These are phyloP conservation scores for Rhysida immarginata DNA, from an alignment of 1,140 invertebrate genomes.

Conservation along the genomic window DNA sequence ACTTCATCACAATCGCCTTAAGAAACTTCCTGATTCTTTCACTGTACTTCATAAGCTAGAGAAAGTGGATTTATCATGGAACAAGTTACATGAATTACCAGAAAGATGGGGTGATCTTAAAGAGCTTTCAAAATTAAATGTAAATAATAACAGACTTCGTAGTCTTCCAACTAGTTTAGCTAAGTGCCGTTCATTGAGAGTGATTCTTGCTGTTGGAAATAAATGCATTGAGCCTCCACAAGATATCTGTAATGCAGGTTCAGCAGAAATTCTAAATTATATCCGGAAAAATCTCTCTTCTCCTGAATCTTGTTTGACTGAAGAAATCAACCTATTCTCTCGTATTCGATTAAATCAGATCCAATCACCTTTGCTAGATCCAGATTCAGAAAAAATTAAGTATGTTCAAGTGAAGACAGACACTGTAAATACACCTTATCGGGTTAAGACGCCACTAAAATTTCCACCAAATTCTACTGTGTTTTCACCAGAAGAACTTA, in stretches of 20 bases:
- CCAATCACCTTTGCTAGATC: conserved; percentile 24
- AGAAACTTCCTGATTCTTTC: conserved; percentile 23
- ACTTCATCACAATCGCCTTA: conserved; percentile 24
- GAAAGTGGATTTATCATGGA: conserved; percentile 28
- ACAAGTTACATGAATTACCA: conserved; percentile 24
- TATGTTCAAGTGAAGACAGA: conserved; percentile 31
- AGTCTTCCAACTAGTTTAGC: conserved; percentile 25
- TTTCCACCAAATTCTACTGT: conserved; percentile 23
- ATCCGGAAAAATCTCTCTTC: conserved; percentile 20
- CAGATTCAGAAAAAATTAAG: conserved; percentile 27
- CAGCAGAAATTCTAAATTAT: conserved; percentile 22
- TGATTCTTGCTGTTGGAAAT: conserved; percentile 26
- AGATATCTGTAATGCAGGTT: conserved; percentile 26
- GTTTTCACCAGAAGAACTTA: conserved; percentile 23
- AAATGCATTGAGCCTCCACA: conserved; percentile 24
- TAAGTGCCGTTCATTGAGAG: conserved; percentile 18
- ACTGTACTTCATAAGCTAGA: conserved; percentile 25
- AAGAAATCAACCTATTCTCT: conserved; percentile 22
- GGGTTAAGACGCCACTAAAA: conserved; percentile 29
- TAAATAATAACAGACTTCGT: conserved; percentile 27
- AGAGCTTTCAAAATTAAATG: conserved; percentile 24
- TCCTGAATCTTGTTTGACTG: not conserved
- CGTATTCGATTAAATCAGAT: conserved; percentile 25
- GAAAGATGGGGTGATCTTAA: conserved; percentile 26
- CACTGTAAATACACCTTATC: conserved; percentile 27